Conservation (phyloP, 2,113 vertebrate species). For the Perca schrenkii region DNA sequence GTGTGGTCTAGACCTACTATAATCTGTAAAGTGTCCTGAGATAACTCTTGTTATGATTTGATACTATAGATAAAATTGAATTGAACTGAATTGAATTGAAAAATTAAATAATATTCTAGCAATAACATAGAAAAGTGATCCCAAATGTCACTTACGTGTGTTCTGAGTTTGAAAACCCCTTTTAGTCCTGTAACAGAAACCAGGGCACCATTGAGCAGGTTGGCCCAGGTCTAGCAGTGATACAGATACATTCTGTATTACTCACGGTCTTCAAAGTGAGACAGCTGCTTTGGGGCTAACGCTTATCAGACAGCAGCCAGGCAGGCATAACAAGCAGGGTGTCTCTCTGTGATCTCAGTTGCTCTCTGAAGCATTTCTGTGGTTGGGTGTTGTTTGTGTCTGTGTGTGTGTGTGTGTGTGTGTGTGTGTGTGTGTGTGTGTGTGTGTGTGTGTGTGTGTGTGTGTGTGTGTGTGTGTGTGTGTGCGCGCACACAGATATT, state of each 20-base stretch:
- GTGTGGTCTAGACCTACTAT: no score
- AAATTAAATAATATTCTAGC: no score
- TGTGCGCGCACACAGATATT: background rate
- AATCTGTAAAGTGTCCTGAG: no score
- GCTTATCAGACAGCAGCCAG: constrained; percentile 71
- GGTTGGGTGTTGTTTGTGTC: background rate
- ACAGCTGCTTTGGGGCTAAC: constrained; percentile 26
- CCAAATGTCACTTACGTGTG: background rate
- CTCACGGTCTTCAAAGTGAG: constrained; percentile 34
- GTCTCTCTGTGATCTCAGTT: constrained; percentile 55
- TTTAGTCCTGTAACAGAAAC: constrained; percentile 31
- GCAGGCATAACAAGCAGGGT: constrained; percentile 40
- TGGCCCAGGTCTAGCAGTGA: constrained; percentile 15
- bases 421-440: constrained; percentile 1
- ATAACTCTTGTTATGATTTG: no score
- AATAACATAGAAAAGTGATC: background rate
- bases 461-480: constrained; percentile 3
- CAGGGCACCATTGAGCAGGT: constrained; percentile 26
- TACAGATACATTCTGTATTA: constrained; percentile 40
- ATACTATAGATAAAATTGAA: no score
- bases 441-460: constrained; percentile 25
- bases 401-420: constrained; percentile 25
- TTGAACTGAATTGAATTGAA: no score
- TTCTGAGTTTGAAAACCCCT: constrained; percentile 16
- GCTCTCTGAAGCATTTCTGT: constrained; percentile 49